Evolutionary conservation across 1,140 invertebrate genomes (phyloP).

Genomic region (Galleria mellonella): DNA sequence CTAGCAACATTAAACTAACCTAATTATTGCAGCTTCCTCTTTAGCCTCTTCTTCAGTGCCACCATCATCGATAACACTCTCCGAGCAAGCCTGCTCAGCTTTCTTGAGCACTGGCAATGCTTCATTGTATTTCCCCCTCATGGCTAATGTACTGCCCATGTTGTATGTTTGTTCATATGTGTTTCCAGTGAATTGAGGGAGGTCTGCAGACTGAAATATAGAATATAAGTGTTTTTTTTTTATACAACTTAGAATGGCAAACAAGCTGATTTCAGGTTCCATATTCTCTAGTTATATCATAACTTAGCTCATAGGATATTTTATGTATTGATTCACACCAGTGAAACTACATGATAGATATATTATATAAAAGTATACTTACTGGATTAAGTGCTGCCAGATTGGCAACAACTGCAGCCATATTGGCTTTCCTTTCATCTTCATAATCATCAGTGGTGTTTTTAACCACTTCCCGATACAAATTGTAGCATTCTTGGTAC

Average conservation of each 20-base stretch:
- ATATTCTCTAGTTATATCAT: too few species aligned
- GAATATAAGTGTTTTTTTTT: slow-evolving; percentile 1
- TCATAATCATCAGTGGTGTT: slow-evolving; percentile 95
- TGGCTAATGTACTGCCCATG: slow-evolving; percentile 86
- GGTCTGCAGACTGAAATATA: slow-evolving; percentile 35
- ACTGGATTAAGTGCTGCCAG: slow-evolving; percentile 78
- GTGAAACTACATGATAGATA: too few species aligned
- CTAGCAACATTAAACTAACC: too few species aligned
- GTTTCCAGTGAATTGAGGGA: slow-evolving; percentile 52
- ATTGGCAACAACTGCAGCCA: slow-evolving; percentile 90
- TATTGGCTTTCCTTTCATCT: slow-evolving; percentile 93
- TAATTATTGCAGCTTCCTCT: slow-evolving; percentile 92
- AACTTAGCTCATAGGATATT: too few species aligned
- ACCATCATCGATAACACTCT: slow-evolving; percentile 92
- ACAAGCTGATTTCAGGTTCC: too few species aligned
- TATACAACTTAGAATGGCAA: too few species aligned
- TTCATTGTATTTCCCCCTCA: slow-evolving; percentile 81
- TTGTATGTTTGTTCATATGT: slow-evolving; percentile 96
- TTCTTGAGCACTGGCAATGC: slow-evolving; percentile 87
- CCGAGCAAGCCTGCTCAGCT: slow-evolving; percentile 89
- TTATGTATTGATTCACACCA: too few species aligned
- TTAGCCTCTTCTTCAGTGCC: slow-evolving; percentile 87
- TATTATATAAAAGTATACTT: slow-evolving; percentile 45
- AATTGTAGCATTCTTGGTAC: slow-evolving; percentile 89
- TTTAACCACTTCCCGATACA: slow-evolving; percentile 92